Conservation (phyloP, 2,113 vertebrate genomes). For the Eolophus roseicapilla region DNA sequence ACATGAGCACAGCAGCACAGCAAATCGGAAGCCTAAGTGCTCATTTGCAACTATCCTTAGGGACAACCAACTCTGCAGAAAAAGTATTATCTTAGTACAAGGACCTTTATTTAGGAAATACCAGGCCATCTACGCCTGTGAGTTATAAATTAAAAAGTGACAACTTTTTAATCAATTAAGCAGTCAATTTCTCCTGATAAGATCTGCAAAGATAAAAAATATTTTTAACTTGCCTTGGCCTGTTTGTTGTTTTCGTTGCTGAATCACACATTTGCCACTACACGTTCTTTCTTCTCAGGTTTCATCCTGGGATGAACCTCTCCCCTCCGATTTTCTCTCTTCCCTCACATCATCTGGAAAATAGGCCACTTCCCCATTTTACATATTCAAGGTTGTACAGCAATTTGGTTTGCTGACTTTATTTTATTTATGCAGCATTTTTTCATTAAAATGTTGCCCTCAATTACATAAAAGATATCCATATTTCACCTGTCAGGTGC, state of each 20-base stretch:
- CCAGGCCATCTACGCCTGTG: background rate
- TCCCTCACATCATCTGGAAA: background rate
- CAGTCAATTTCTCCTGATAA: background rate
- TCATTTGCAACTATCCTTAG: background rate
- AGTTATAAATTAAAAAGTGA: background rate
- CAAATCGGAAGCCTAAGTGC: background rate
- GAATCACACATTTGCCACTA: background rate
- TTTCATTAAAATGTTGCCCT: background rate
- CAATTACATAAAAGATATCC: constrained; percentile 1
- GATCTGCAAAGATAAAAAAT: background rate
- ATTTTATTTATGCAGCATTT: background rate
- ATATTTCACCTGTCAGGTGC: constrained; percentile 38
- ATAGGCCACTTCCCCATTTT: background rate
- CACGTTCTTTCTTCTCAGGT: background rate
- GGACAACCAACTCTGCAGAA: background rate
- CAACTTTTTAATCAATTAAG: background rate
- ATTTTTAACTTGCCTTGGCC: background rate
- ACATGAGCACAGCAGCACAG: background rate
- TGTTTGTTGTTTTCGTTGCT: background rate
- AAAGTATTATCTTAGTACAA: background rate
- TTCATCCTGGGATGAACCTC: background rate
- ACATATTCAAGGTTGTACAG: background rate
- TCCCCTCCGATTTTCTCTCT: background rate
- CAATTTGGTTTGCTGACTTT: background rate
- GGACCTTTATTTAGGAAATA: background rate